Evolutionary conservation across 2,113 vertebrate genomes (phyloP), one percentile per base, ranked within the genome.

Genomic region (Clarias batrachus): DNA sequence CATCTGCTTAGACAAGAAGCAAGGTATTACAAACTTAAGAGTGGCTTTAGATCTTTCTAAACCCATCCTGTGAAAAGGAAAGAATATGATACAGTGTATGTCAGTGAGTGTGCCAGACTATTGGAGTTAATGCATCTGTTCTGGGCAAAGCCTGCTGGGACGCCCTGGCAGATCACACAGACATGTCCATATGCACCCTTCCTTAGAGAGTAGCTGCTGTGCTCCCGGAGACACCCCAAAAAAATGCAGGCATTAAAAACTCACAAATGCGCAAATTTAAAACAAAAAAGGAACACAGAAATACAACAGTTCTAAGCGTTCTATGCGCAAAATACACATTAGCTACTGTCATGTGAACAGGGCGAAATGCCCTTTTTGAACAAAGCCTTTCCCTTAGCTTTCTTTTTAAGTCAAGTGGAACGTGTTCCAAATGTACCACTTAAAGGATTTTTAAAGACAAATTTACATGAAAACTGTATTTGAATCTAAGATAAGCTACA

Each of bases 181-280:
- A 66, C 60, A 74, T 83, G 81, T 30, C 88, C 86, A 88, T 87
- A 86, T 89, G 89, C 83, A 84, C 21, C 84, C 81, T 54, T 37
- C 62, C 81, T 74, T 23, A 13, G 62, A 85, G 41, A 63, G 66
- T 21, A 70, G 82, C 87, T 16, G 16, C 65, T 66, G 30, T 82
- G 77, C 66, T 73, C 48, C 30, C 33, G 73, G 37, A 48, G 23
- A 59, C 23, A 83, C 3, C 3, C 84, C 66, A 66, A 48, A 4
- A 21, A 48, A 25, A 30, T 66, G 37, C 73, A 70, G 68, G 59
- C 78, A 77, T 17, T 54, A 17, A 66, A 56, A 30, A 74, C 21
- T 41, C 63, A 23, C 11, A 11, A 21, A 16, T 37, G 33, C 23
- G 10, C 27, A 62, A 52, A 62, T 33, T 66, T 19, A 65, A n/a